A percentile compares a stretch with the other conserved stretches of the same genome.
These are phyloP conservation scores for Xyrichtys novacula DNA, from an alignment of 2,797 vertebrate genomes.

Conservation along the genomic window DNA sequence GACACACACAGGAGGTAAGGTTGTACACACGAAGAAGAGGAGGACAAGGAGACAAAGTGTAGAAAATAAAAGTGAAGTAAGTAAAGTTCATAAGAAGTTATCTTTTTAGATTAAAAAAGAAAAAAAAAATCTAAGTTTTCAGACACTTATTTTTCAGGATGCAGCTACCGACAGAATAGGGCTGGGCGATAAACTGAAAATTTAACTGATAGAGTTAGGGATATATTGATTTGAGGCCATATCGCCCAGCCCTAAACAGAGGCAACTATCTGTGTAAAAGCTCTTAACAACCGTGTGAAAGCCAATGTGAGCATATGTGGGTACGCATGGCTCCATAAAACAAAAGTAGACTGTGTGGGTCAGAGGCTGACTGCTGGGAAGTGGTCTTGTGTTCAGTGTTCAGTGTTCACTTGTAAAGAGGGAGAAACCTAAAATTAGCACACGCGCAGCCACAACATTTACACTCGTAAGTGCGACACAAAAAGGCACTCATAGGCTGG, in stretches of 20 bases:
- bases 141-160: too few species aligned
- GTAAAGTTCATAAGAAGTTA: too few species aligned
- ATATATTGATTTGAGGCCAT: too few species aligned
- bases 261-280: neutral
- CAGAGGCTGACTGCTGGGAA: conserved; percentile 30
- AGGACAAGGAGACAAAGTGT: neutral
- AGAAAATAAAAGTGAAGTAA: conserved; percentile 2
- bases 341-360: conserved; percentile 51
- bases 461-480: conserved; percentile 23
- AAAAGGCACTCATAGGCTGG: neutral
- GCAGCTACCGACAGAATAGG: too few species aligned
- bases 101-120: too few species aligned
- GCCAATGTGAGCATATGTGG: conserved; percentile 2
- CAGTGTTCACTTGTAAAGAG: conserved; percentile 40
- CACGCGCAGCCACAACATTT: conserved; percentile 14
- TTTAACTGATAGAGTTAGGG: too few species aligned
- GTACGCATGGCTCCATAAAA: conserved; percentile 24
- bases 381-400: conserved; percentile 38
- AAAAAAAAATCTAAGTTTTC: too few species aligned
- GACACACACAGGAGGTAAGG: conserved; percentile 24
- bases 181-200: too few species aligned
- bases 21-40: conserved; percentile 2
- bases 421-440: conserved; percentile 43
- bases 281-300: conserved; percentile 20
- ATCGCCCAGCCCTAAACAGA: too few species aligned